A percentile compares a stretch with the other conserved stretches of the same genome.
phyloP scores from a whole-genome alignment of 2,113 vertebrate genomes.

The Furnarius figulus region DNA sequence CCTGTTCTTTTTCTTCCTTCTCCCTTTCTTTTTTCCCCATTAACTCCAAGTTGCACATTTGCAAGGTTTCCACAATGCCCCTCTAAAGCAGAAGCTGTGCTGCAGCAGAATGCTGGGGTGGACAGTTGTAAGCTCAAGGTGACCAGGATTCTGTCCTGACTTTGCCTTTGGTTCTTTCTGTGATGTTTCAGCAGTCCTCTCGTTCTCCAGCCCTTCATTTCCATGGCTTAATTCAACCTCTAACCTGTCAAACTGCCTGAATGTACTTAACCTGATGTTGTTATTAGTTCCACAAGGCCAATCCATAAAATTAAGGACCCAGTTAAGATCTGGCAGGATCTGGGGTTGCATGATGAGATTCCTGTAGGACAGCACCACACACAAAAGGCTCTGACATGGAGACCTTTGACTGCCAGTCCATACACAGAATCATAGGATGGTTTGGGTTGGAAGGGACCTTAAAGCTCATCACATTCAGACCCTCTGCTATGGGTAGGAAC shows the following conservation, averaged over 20 bases:
- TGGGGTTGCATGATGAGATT: background rate
- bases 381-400: background rate
- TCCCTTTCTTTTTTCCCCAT: background rate
- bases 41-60: background rate
- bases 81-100: background rate
- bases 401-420: background rate
- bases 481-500: background rate
- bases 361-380: fast-evolving
- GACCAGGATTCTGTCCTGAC: background rate
- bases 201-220: background rate
- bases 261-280: background rate
- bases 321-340: background rate
- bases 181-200: background rate
- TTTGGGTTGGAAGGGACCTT: background rate
- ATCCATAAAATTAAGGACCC: background rate
- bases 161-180: background rate
- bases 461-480: background rate
- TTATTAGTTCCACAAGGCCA: background rate
- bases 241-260: background rate
- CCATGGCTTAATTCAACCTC: background rate
- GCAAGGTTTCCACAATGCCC: background rate
- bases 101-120: background rate
- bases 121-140: background rate
- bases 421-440: background rate
- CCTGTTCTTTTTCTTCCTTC: background rate